Conservation (phyloP, 2,888 invertebrate species). For the Acheta domesticus region DNA sequence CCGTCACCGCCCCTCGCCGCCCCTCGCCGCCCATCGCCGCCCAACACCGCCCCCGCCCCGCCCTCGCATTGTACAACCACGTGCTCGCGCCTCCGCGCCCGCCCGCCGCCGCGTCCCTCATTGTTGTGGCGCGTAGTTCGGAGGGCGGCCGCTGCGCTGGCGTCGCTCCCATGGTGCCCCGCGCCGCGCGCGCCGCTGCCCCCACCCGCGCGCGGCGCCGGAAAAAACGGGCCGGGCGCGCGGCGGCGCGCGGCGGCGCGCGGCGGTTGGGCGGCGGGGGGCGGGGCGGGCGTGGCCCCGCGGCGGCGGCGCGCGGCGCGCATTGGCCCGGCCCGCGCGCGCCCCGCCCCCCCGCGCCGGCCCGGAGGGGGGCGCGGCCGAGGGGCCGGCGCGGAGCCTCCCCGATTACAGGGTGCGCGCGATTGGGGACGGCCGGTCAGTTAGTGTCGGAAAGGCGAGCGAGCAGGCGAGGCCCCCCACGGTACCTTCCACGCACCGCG, state of each 20-base stretch:
- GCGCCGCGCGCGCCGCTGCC: slow-evolving; percentile 21
- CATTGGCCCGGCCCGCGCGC: slow-evolving; percentile 34
- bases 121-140: not conserved
- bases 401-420: slow-evolving; percentile 30
- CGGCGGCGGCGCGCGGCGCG: slow-evolving; percentile 38
- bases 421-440: slow-evolving; percentile 21
- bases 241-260: slow-evolving; percentile 32
- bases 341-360: slow-evolving; percentile 38
- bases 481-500: not conserved
- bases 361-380: not conserved
- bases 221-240: slow-evolving; percentile 32
- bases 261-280: slow-evolving; percentile 44
- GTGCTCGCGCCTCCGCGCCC: not conserved
- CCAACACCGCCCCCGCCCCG: not conserved
- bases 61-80: not conserved
- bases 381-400: slow-evolving; percentile 38
- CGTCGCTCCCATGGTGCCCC: slow-evolving; percentile 20
- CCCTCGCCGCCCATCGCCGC: not conserved
- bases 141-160: not conserved
- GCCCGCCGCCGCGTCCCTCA: not conserved
- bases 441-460: slow-evolving; percentile 30
- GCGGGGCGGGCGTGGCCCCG: slow-evolving; percentile 43
- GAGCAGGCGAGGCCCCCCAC: not conserved
- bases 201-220: not conserved
- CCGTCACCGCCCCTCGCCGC: too few relatives aligned